A percentile compares a stretch with the other conserved stretches of the same genome.
These are phyloP conservation scores for Peromyscus melanophrys DNA, from an alignment of 2,797 vertebrate genomes.

Conservation along the genomic window DNA sequence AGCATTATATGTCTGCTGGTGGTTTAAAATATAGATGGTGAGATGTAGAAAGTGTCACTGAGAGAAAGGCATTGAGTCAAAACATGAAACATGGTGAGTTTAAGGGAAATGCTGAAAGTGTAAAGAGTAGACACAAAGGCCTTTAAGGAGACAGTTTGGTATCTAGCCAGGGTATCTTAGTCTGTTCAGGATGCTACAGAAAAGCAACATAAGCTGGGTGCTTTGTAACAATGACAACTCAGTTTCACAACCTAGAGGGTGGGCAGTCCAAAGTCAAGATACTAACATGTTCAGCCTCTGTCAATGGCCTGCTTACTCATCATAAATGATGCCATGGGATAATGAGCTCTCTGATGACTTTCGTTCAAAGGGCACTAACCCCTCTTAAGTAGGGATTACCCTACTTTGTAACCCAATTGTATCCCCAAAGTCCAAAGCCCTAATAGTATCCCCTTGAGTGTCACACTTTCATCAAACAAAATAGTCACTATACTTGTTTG, in stretches of 20 bases:
- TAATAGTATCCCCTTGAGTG: neutral
- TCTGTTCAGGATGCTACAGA: neutral
- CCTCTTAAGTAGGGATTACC: neutral
- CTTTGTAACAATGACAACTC: no score
- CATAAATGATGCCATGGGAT: neutral
- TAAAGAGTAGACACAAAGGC: neutral
- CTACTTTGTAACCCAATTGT: neutral
- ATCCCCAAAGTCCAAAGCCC: neutral
- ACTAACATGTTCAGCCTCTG: neutral
- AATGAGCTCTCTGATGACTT: neutral
- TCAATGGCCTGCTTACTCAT: neutral
- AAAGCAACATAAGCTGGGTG: neutral
- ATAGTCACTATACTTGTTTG: neutral
- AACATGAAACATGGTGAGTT: neutral
- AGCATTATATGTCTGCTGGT: neutral
- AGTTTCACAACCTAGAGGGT: neutral
- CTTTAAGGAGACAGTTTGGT: neutral
- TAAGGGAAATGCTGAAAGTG: no score
- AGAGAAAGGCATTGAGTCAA: neutral
- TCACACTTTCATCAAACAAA: neutral
- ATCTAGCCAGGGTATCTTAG: neutral
- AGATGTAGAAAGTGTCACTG: neutral
- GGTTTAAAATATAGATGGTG: neutral
- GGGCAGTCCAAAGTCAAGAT: neutral
- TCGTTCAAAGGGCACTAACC: neutral